These are phyloP conservation scores for Platysteira castanea DNA, from an alignment of 2,113 vertebrate genomes.

Conservation along the genomic window DNA sequence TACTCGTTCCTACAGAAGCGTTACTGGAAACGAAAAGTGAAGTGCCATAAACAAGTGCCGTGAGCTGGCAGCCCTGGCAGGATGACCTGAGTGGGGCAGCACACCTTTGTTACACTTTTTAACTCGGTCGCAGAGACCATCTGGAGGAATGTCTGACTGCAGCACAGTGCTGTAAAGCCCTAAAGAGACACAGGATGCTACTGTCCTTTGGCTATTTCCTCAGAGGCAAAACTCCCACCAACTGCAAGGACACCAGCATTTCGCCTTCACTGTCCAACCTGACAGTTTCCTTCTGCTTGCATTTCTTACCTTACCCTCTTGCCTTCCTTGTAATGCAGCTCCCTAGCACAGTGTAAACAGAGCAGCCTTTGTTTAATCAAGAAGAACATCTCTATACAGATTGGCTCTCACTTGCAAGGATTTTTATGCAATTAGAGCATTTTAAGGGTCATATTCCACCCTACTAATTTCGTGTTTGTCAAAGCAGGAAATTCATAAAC, in stretches of 20 bases:
- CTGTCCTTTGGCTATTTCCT: not conserved
- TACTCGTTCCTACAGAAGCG: not conserved
- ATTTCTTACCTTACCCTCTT: not conserved
- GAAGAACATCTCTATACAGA: not conserved
- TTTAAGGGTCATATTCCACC: not conserved
- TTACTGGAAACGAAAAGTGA: not conserved
- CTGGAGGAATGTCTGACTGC: not conserved
- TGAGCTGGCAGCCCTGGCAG: not conserved
- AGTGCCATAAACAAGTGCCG: not conserved
- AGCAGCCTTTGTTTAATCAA: not conserved
- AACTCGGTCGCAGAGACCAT: not conserved
- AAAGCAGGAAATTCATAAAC: not conserved
- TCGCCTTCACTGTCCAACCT: not conserved
- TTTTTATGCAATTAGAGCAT: not conserved
- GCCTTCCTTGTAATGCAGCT: not conserved
- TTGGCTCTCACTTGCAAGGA: not conserved
- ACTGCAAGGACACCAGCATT: not conserved
- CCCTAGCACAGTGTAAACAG: not conserved
- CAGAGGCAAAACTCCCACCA: not conserved
- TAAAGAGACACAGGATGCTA: not conserved
- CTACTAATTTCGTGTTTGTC: not conserved
- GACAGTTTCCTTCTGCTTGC: not conserved
- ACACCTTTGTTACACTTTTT: accelerated
- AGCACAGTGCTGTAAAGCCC: not conserved
- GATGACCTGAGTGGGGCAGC: not conserved